phyloP scores from a whole-genome alignment of 2,888 invertebrate species.

The Lycophotia porphyrea region DNA sequence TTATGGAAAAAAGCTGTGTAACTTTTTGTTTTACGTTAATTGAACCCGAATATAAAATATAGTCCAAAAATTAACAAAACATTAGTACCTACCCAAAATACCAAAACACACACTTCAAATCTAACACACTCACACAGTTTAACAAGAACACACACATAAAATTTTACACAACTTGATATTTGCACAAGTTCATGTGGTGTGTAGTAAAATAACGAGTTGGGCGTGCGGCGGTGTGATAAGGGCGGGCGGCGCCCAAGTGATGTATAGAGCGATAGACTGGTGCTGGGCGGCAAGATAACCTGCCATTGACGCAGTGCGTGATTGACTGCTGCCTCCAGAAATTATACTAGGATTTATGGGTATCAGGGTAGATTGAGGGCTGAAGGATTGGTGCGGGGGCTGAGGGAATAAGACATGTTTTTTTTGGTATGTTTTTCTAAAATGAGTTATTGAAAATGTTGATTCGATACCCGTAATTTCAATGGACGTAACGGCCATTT shows the following conservation, averaged over 20 bases:
- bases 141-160: constrained; percentile 53
- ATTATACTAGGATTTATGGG: constrained; percentile 64
- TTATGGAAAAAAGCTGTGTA: neutral
- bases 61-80: neutral
- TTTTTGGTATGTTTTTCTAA: neutral
- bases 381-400: neutral
- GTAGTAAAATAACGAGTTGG: constrained; percentile 70
- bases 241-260: constrained; percentile 70
- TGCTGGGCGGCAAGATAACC: constrained; percentile 71
- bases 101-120: constrained; percentile 15
- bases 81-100: constrained; percentile 4
- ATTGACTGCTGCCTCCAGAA: constrained; percentile 66
- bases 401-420: neutral
- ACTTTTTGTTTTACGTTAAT: neutral
- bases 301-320: constrained; percentile 69
- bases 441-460: neutral
- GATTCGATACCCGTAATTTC: neutral
- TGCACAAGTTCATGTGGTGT: constrained; percentile 66
- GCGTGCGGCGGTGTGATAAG: constrained; percentile 72
- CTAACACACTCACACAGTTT: constrained; percentile 16
- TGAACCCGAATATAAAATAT: neutral
- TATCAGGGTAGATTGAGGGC: constrained; percentile 23
- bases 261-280: constrained; percentile 68
- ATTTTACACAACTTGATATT: constrained; percentile 65
- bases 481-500: neutral